phyloP scores from a whole-genome alignment of 2,113 vertebrate genomes.

The Oostethus manadensis region DNA sequence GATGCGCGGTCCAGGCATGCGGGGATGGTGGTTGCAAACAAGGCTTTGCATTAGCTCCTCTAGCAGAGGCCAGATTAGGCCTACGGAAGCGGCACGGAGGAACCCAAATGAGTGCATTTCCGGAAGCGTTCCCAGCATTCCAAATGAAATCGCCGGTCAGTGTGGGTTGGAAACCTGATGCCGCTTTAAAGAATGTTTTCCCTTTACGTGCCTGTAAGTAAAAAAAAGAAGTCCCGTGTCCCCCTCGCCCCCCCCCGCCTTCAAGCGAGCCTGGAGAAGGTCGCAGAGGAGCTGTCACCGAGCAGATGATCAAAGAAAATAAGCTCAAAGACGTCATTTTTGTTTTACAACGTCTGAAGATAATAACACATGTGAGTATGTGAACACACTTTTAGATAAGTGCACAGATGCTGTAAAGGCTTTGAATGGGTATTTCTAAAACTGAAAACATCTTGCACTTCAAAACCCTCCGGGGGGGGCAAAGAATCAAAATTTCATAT shows the following conservation, averaged over 20 bases:
- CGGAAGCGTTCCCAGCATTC: slow-evolving; percentile 53
- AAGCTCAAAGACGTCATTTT: slow-evolving; percentile 39
- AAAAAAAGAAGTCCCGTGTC: slow-evolving; percentile 33
- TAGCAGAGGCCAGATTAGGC: slow-evolving; percentile 46
- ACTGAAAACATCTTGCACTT: neutral
- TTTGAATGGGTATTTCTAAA: neutral
- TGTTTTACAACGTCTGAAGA: slow-evolving; percentile 53
- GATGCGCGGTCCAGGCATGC: slow-evolving; percentile 46
- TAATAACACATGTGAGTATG: slow-evolving; percentile 34
- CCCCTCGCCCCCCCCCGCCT: neutral
- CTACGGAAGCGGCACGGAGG: slow-evolving; percentile 54
- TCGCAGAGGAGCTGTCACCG: slow-evolving; percentile 39
- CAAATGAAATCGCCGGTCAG: slow-evolving; percentile 52
- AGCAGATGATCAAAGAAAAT: slow-evolving; percentile 55
- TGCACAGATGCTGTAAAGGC: slow-evolving; percentile 9
- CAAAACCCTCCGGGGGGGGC: neutral
- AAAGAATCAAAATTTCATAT: neutral
- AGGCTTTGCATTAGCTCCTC: slow-evolving; percentile 61
- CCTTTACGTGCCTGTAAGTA: slow-evolving; percentile 40
- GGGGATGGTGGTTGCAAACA: slow-evolving; percentile 42
- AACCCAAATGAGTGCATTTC: slow-evolving; percentile 58
- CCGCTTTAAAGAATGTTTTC: slow-evolving; percentile 54
- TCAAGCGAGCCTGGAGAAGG: slow-evolving; percentile 20
- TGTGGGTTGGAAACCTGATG: slow-evolving; percentile 56
- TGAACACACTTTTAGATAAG: slow-evolving; percentile 15